Conservation (phyloP, 2,888 invertebrate species). For the Euclidia mi region DNA sequence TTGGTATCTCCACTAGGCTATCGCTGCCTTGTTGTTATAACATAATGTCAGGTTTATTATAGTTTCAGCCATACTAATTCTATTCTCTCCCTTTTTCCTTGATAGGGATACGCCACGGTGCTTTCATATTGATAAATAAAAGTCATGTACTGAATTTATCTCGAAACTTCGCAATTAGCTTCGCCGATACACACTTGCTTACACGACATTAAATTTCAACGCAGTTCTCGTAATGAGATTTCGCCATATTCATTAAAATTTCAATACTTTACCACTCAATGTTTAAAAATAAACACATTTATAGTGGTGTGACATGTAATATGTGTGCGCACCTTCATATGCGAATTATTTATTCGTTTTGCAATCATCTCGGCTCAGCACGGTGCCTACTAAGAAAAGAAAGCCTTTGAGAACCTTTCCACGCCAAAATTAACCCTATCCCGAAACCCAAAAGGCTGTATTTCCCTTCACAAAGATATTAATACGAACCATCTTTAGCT, state of each 20-base stretch:
- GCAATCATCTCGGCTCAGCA: constrained; percentile 60
- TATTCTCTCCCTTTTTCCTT: too few relatives aligned
- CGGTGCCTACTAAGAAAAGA: constrained; percentile 44
- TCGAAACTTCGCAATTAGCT: too few relatives aligned
- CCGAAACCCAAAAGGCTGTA: constrained; percentile 47
- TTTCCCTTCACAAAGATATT: constrained; percentile 32
- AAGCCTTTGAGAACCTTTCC: constrained; percentile 31
- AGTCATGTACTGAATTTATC: too few relatives aligned
- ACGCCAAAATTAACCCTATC: constrained; percentile 23
- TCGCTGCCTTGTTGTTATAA: too few relatives aligned
- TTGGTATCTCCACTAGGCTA: too few relatives aligned
- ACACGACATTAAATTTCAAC: too few relatives aligned
- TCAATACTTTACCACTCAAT: constrained; percentile 41
- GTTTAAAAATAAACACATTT: constrained; percentile 57
- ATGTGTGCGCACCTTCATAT: constrained; percentile 48
- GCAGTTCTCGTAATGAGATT: constrained; percentile 9
- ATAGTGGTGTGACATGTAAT: constrained; percentile 51
- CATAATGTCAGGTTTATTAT: too few relatives aligned
- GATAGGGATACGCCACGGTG: too few relatives aligned
- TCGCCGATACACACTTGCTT: too few relatives aligned
- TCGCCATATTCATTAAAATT: constrained; percentile 43
- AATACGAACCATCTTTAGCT: constrained; percentile 29
- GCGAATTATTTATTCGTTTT: constrained; percentile 55
- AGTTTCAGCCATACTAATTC: too few relatives aligned
- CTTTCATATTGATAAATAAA: too few relatives aligned